A percentile compares a stretch with the other conserved stretches of the same genome.
Conservation (phyloP, 2,797 vertebrate species). For the Orestias chungarensis region DNA sequence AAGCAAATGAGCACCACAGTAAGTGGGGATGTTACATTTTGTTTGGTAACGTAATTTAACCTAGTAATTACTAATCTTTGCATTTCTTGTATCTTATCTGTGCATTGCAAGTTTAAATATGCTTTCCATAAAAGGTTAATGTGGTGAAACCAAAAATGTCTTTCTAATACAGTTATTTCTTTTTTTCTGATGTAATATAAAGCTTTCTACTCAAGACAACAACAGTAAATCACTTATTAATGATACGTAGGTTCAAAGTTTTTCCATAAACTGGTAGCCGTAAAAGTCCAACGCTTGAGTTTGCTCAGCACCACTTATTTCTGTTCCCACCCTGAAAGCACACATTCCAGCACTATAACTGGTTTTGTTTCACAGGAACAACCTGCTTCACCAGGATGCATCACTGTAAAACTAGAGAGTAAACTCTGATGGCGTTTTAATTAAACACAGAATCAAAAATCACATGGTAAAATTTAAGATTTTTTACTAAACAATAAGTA, state of each 20-base stretch:
- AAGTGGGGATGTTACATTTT: not conserved
- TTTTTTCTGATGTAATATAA: not conserved
- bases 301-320: not conserved
- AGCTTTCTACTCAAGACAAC: not conserved
- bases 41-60: not conserved
- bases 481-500: not conserved
- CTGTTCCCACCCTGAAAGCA: not conserved
- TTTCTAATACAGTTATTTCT: not conserved
- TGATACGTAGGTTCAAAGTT: not conserved
- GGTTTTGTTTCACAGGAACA: not conserved
- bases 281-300: not conserved
- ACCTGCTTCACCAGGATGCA: not conserved
- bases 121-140: too few relatives aligned
- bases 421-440: not conserved
- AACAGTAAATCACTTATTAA: not conserved
- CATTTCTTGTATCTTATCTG: not conserved
- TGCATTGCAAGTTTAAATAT: too few relatives aligned
- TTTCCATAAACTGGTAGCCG: not conserved
- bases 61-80: not conserved
- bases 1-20: not conserved
- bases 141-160: too few relatives aligned
- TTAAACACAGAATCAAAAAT: not conserved
- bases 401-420: not conserved
- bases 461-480: not conserved
- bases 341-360: not conserved